Evolutionary conservation across 2,797 vertebrate genomes (phyloP), one percentile per base, ranked within the genome.

Genomic region (Cygnus olor): DNA sequence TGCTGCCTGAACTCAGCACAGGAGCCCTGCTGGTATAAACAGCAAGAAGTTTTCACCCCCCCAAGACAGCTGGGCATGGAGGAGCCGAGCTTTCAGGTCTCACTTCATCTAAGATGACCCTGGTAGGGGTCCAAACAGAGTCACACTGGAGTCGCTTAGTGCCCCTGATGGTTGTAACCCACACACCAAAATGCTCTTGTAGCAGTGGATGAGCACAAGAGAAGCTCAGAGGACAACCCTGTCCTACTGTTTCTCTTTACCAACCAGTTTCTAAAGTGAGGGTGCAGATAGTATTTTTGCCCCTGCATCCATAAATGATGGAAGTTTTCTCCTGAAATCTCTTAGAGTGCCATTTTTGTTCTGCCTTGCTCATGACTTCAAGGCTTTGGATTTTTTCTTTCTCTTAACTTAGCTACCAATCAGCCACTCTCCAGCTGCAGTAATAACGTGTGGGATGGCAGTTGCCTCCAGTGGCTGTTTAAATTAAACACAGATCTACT

Each of bases 401-500:
- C 60, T 70, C 44, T 80, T 90, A 56, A 76, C 92, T 90, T 90
- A 56, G 72, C 92, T 90, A 70, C 51, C 24, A n/a, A 7, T 53
- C 34, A 80, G 56, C 63, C 11, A 30, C 36, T 86, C 84, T 81
- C 63, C 66, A 91, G 38, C 54, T 85, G 65, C 71, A 93, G 28
- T 32, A 47, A 84, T 77, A 91, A 53, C 19, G 22, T 57, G 78
- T 15, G 42, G 70, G 72, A 57, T 58, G 22, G 28, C 2, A 19
- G 45, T 53, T 93, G 65, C 74, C 93, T 92, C 69, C 86, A 92
- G 87, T 90, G 90, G 45, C 73, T 80, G 25, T 77, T 95, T 90
- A 86, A 95, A 91, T 86, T 57, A 93, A 89, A 73, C 30, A 36
- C 42, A 92, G 53, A 73, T 27, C 66, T 84, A 64, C 40, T 42